A percentile compares a stretch with the other conserved stretches of the same genome.
Conservation (phyloP, 2,113 vertebrate species). For the Malurus melanocephalus region DNA sequence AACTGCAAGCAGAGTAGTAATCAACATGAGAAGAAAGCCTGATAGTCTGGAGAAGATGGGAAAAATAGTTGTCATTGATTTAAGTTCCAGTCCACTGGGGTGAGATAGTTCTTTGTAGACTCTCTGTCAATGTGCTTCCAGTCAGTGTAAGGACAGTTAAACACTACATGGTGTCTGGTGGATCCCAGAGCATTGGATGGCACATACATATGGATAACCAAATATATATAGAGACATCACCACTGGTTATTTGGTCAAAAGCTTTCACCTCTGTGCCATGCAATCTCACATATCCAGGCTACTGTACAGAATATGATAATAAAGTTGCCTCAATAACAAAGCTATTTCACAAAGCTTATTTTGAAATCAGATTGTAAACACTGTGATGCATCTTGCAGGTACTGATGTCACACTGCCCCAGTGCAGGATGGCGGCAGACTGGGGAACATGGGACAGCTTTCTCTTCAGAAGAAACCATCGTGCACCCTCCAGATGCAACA, state of each 20-base stretch:
- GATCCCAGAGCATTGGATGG: background rate
- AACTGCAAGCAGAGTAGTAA: background rate
- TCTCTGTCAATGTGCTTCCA: background rate
- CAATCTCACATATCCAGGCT: accelerated
- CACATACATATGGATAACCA: accelerated
- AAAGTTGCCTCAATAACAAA: background rate
- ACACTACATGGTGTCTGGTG: background rate
- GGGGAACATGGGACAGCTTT: accelerated
- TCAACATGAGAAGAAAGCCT: background rate
- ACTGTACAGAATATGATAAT: accelerated
- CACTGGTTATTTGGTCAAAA: background rate
- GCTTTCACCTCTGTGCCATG: accelerated
- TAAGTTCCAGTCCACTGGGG: background rate
- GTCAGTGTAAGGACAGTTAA: background rate
- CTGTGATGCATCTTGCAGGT: too few species aligned
- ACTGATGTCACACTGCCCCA: accelerated
- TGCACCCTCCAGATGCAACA: accelerated
- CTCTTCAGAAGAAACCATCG: accelerated
- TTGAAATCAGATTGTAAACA: background rate
- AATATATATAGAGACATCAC: background rate
- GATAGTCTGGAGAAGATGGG: background rate
- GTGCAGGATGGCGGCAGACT: accelerated
- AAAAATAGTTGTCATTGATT: background rate
- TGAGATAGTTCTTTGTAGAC: background rate
- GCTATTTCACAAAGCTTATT: background rate